These are phyloP conservation scores for Agrilus cyanescens DNA, from an alignment of 2,888 invertebrate species.

Conservation along the genomic window DNA sequence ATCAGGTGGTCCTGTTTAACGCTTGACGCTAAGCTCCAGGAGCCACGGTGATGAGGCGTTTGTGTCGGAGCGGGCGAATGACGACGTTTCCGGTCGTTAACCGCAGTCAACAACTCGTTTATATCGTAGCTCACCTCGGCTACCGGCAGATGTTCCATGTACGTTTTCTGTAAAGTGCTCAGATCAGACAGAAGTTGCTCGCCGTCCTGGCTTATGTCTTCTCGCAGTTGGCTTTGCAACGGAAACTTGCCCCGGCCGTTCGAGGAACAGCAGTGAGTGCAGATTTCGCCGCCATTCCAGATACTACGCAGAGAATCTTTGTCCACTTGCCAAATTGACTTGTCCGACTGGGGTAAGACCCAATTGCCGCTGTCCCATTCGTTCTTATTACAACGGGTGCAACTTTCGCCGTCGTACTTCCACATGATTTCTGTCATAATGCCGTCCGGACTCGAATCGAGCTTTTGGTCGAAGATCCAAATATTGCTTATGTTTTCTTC, in stretches of 20 bases:
- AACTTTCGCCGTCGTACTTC: conserved; percentile 27
- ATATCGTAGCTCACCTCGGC: conserved; percentile 25
- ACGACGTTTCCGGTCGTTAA: conserved; percentile 46
- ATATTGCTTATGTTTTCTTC: too few relatives aligned
- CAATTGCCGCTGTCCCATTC: conserved; percentile 19
- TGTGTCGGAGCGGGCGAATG: conserved; percentile 33
- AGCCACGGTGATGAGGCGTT: conserved; percentile 24
- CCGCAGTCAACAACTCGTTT: conserved; percentile 20
- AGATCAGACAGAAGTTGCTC: conserved; percentile 50
- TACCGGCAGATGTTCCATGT: conserved; percentile 30
- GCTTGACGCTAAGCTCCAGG: conserved; percentile 42
- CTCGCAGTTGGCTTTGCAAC: conserved; percentile 29
- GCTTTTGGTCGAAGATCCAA: background rate
- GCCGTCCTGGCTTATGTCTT: conserved; percentile 47
- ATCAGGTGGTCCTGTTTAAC: conserved; percentile 30
- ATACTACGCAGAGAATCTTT: conserved; percentile 24
- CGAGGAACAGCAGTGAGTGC: conserved; percentile 27
- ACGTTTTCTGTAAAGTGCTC: conserved; percentile 42
- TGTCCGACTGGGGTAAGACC: conserved; percentile 9
- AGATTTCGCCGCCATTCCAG: conserved; percentile 33
- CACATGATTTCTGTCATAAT: conserved; percentile 25
- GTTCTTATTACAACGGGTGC: conserved; percentile 35
- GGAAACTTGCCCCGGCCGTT: conserved; percentile 19
- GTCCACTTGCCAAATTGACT: conserved; percentile 16
- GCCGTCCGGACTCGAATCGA: conserved; percentile 17